A percentile compares a stretch with the other conserved stretches of the same genome.
Evolutionary conservation across 2,113 vertebrate species (phyloP).

Genomic region (Chelonoidis abingdonii): DNA sequence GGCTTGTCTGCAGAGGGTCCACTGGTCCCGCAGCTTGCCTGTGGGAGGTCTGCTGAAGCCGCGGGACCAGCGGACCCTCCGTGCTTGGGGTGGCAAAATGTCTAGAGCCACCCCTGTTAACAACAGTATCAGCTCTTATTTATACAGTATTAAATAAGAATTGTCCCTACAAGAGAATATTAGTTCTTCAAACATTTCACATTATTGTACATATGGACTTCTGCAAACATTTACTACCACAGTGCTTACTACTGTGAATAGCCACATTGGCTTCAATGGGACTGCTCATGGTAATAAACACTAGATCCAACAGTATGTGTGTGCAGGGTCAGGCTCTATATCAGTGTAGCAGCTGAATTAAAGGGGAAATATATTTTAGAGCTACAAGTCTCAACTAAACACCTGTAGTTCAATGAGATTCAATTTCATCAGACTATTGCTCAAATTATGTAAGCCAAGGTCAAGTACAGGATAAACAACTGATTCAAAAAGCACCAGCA

Average conservation of each 20-base stretch:
- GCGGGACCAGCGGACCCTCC: too few species aligned
- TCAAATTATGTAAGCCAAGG: neutral
- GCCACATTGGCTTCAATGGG: neutral
- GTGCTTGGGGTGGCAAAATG: too few species aligned
- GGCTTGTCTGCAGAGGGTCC: too few species aligned
- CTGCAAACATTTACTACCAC: neutral
- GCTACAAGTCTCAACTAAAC: neutral
- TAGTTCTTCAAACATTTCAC: neutral
- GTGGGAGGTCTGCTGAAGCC: too few species aligned
- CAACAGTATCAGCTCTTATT: neutral
- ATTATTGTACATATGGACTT: neutral
- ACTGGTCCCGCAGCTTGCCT: too few species aligned
- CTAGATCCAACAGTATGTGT: neutral
- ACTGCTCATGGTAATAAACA: neutral
- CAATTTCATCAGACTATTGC: neutral
- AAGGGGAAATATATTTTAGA: neutral
- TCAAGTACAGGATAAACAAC: neutral
- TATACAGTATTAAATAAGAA: neutral
- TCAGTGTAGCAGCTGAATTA: neutral
- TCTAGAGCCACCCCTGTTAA: neutral
- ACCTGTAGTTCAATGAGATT: neutral
- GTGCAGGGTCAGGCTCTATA: neutral
- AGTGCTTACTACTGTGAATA: neutral
- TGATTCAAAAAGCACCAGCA: neutral
- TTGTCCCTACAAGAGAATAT: neutral